Conservation (phyloP, 2,113 vertebrate species). For the Genyomyrus donnyi region DNA sequence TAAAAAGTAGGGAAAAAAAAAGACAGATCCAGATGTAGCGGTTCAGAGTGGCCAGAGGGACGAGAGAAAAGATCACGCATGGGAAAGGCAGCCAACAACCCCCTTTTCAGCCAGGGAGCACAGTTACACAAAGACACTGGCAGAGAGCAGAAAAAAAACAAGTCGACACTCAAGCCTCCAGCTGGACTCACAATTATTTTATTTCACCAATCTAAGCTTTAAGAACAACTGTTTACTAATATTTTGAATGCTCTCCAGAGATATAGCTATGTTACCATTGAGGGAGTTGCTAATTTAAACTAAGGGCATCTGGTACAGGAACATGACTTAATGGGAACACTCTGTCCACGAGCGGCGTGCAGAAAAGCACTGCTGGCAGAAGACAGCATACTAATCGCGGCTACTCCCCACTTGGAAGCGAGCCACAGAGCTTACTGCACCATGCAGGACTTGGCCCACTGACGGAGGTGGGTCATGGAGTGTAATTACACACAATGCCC, state of each 20-base stretch:
- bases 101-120: not conserved
- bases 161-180: not conserved
- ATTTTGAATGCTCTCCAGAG: not conserved
- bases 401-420: not conserved
- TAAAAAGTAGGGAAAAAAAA: not conserved
- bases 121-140: not conserved
- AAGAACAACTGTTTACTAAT: not conserved
- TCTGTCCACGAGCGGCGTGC: not conserved
- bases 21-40: not conserved
- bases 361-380: not conserved
- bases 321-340: slow-evolving; percentile 18
- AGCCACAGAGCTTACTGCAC: not conserved
- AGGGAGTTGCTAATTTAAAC: slow-evolving; percentile 5
- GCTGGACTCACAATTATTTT: not conserved
- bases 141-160: not conserved
- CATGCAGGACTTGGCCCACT: not conserved
- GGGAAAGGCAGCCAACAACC: not conserved
- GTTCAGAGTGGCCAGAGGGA: not conserved
- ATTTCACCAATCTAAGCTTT: not conserved
- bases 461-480: not conserved
- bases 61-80: not conserved
- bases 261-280: not conserved
- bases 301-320: not conserved
- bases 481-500: slow-evolving; percentile 22
- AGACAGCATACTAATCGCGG: not conserved